Evolutionary conservation across 1,140 invertebrate genomes (phyloP), one percentile per base, ranked within the genome.

Genomic region (Melanaphis sacchari): DNA sequence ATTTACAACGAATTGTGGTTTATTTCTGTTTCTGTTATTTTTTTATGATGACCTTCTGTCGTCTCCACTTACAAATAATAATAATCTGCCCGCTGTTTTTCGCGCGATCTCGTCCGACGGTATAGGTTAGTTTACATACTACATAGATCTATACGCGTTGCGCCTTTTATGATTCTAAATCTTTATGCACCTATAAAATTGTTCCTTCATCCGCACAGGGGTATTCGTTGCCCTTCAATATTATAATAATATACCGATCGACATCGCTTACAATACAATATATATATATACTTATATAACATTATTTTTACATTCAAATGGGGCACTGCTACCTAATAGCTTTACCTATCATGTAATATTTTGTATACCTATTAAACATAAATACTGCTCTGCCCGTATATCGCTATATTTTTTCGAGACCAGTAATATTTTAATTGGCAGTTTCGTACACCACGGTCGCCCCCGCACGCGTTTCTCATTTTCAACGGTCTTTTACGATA

Each of bases 141-240:
- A 66, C 15, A 66, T 15, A 40, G 46, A 21, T 38, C 31, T 90
- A 6, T 7, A 49, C 24, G 88, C 26, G 8, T 3, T 2, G 40
- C 46, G 6, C n/a, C 31, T 49, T 90, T 90, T 36, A 90, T 52
- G 88, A 49, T 90, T 90, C n/a, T 22, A 84, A 38, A 54, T 90
- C n/a, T 90, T 90, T 90, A 90, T 59, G 49, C 24, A 52, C n/a
- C 52, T 36, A 59, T 90, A 90, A 90, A 90, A 90, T 41, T 11
- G 36, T 90, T 90, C 38, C 52, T 84, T 41, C 22, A 21, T 59
- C 36, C 52, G 22, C 49, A n/a, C 49, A 49, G 46, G 18, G 46
- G 46, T 49, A 49, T 15, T 38, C 88, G 49, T 90, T 24, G 88
- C 49, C 36, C 7, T 54, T 36, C 15, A 38, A 76, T 76, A 36